Conservation (phyloP, 1,140 invertebrate species). For the Heliconius himera region DNA sequence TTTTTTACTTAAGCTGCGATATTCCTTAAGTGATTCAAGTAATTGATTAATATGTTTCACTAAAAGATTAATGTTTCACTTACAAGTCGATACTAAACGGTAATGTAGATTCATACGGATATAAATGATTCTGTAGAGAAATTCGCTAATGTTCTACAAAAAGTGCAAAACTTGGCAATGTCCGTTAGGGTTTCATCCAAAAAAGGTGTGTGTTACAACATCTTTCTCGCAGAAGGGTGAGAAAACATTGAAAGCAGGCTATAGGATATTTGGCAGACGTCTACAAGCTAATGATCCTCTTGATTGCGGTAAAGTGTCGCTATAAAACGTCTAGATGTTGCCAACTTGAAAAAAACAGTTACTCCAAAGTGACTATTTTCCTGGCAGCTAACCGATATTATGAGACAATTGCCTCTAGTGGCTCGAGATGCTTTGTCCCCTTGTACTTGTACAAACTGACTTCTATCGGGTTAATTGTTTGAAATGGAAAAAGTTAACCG, state of each 20-base stretch:
- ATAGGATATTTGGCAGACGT: constrained; percentile 77
- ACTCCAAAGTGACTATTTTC: constrained; percentile 75
- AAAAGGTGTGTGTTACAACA: constrained; percentile 72
- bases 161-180: constrained; percentile 64
- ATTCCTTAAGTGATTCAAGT: constrained; percentile 44
- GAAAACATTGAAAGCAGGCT: constrained; percentile 65
- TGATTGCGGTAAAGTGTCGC: constrained; percentile 80
- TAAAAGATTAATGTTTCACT: constrained; percentile 39
- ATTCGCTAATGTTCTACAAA: constrained; percentile 47
- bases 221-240: constrained; percentile 68
- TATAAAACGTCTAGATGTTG: constrained; percentile 76
- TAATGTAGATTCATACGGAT: constrained; percentile 12
- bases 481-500: constrained; percentile 11
- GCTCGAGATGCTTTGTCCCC: constrained; percentile 61
- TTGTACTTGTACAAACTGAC: constrained; percentile 38
- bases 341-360: constrained; percentile 78
- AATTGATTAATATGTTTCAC: constrained; percentile 55
- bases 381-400: constrained; percentile 73
- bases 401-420: constrained; percentile 77
- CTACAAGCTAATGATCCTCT: constrained; percentile 78
- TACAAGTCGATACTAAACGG: constrained; percentile 1
- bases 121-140: constrained; percentile 20
- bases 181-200: constrained; percentile 56
- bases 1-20: constrained; percentile 45
- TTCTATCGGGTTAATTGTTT: constrained; percentile 33